Evolutionary conservation across 2,797 vertebrate species (phyloP), one percentile per base, ranked within the genome.

Genomic region (Chaetophractus vellerosus): DNA sequence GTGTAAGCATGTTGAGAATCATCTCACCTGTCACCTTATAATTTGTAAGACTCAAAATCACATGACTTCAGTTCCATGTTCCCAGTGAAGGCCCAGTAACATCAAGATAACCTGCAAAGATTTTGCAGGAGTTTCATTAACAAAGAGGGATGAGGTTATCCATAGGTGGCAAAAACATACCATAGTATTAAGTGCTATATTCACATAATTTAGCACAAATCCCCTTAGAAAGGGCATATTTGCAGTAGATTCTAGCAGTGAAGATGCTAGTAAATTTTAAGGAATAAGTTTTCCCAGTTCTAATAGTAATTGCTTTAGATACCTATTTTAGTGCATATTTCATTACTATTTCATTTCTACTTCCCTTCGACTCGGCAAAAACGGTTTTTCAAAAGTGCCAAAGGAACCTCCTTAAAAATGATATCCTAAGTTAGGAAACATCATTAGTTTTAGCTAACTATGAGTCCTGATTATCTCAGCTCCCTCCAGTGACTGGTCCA

Each of bases 131-230:
- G 15, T 84, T 63, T 64, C 38, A 89, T 50, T 91, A 59, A 90
- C 38, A 79, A 92, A 26, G 41, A 68, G 28, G 33, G 31, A 41
- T 55, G 26, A 36, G 66, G 38, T 74, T 31, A 45, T 69, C 15
- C 9, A 8, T 18, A 45, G 24, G 72, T 28, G 48, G 33, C 26
- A 93, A 48, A n/a, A 74, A 45, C 38, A 28, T 81, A 61, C 48
- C 45, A 11, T 57, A 41, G 8, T 55, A 72, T 15, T 52, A 59
- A 66, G 24, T 79, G 45, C 31, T 1, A 0, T 72, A 90, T 89
- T 86, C 64, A 61, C 10, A 36, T 72, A 92, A 92, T 31, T 66
- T 75, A 55, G 31, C 61, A 64, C 45, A 92, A 79, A 80, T 85
- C 16, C 26, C 3, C 8, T 72, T 90, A 86, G 15, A 89, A 85